Percentiles rank a stretch among this genome's conserved stretches.
Conservation (phyloP, 2,113 vertebrate genomes). For the Montifringilla adamsi region DNA sequence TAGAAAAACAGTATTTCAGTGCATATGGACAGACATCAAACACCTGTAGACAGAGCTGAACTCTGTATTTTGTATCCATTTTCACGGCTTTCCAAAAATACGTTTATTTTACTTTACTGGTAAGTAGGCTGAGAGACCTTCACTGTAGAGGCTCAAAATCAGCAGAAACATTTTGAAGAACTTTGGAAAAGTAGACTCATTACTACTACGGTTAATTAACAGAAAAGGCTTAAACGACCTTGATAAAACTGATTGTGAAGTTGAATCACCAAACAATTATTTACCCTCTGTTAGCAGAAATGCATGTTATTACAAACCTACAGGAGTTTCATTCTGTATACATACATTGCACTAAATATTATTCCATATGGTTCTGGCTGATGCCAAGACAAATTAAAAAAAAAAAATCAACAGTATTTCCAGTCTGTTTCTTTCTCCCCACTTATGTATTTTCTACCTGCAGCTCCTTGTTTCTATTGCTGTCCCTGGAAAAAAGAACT, state of each 20-base stretch:
- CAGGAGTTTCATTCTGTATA: background rate
- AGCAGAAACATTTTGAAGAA: background rate
- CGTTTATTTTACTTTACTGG: background rate
- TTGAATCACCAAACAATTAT: background rate
- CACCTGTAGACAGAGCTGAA: background rate
- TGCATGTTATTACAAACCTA: background rate
- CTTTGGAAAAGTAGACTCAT: background rate
- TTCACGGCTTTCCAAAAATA: background rate
- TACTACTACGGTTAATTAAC: background rate
- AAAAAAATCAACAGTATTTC: background rate
- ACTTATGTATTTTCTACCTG: background rate
- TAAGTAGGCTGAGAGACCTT: background rate
- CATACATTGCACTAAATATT: background rate
- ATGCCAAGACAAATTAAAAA: background rate
- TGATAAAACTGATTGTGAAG: background rate
- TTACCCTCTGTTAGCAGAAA: background rate
- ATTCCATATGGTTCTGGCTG: background rate
- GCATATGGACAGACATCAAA: background rate
- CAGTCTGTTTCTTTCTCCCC: background rate
- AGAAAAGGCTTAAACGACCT: background rate
- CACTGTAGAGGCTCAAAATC: background rate
- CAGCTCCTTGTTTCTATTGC: background rate
- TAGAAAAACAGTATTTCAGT: background rate
- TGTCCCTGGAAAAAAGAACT: background rate
- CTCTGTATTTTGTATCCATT: background rate